Evolutionary conservation across 2,113 vertebrate genomes (phyloP).

Genomic region (Bubo scandiacus): DNA sequence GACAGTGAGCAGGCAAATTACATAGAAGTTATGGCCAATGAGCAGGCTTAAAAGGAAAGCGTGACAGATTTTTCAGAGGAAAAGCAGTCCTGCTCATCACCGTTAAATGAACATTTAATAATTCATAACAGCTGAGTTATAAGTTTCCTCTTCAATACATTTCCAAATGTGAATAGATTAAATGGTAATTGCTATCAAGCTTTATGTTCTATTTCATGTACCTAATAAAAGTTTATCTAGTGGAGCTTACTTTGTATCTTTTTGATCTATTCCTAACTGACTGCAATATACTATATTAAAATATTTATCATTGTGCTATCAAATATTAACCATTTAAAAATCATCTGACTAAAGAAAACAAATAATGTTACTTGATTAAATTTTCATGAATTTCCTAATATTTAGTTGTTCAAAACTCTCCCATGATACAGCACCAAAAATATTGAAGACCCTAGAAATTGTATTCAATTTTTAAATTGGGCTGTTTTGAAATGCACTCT

Average conservation of each 20-base stretch:
- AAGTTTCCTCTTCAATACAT: conserved; percentile 69
- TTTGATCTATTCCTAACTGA: conserved; percentile 71
- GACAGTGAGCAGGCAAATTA: conserved; percentile 17
- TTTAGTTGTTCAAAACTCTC: conserved; percentile 22
- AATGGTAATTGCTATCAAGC: conserved; percentile 74
- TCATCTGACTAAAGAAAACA: conserved; percentile 71
- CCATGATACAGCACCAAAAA: not conserved
- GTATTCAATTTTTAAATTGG: not conserved
- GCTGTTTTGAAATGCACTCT: not conserved
- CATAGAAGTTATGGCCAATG: conserved; percentile 31
- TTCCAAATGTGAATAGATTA: conserved; percentile 75
- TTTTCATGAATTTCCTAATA: conserved; percentile 65
- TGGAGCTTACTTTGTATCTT: conserved; percentile 66
- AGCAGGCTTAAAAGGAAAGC: not conserved
- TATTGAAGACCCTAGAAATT: not conserved
- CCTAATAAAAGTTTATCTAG: conserved; percentile 77
- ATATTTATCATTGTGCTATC: conserved; percentile 78
- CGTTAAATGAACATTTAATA: conserved; percentile 74
- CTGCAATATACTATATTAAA: conserved; percentile 75
- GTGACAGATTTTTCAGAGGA: conserved; percentile 34
- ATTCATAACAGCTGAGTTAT: conserved; percentile 75
- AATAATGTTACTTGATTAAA: conserved; percentile 69
- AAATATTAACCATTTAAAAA: conserved; percentile 77
- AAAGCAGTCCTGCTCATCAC: conserved; percentile 26
- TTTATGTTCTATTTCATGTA: conserved; percentile 77